Percentiles rank a stretch among this genome's conserved stretches.
Conservation (phyloP, 2,888 invertebrate species). For the Empis livida region DNA sequence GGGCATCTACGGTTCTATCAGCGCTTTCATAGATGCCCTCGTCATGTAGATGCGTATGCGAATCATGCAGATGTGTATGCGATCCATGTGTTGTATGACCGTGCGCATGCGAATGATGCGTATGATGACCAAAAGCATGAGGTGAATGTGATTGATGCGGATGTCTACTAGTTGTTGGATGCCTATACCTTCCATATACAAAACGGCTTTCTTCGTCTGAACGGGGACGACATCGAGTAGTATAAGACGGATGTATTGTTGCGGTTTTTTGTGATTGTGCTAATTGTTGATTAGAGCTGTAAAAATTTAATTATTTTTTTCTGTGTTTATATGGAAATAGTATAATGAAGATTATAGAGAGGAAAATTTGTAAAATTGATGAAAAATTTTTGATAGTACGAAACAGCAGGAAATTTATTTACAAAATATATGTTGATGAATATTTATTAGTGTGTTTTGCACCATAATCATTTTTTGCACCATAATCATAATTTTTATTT, state of each 20-base stretch:
- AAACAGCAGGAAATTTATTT: too few species aligned
- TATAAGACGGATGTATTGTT: conserved; percentile 39
- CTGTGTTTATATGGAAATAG: too few species aligned
- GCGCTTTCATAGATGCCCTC: conserved; percentile 83
- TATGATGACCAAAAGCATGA: conserved; percentile 39
- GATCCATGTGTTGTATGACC: conserved; percentile 37
- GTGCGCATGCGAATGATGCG: conserved; percentile 38
- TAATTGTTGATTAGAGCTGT: conserved; percentile 38
- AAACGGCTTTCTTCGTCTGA: conserved; percentile 61
- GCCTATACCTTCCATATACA: conserved; percentile 55
- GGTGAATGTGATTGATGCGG: conserved; percentile 43
- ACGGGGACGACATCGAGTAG: conserved; percentile 46
- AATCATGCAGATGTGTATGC: conserved; percentile 41
- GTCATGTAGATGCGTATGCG: conserved; percentile 48
- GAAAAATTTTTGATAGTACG: too few species aligned
- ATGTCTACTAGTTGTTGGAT: conserved; percentile 33
- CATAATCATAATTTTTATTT: too few species aligned
- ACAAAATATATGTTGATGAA: too few species aligned
- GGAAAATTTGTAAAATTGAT: too few species aligned
- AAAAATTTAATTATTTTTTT: not conserved
- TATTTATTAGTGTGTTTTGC: too few species aligned
- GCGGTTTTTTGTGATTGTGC: conserved; percentile 39
- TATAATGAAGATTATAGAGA: too few species aligned
- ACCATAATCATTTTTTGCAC: too few species aligned
- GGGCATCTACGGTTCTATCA: conserved; percentile 53